Evolutionary conservation across 1,140 invertebrate genomes (phyloP), one percentile per base, ranked within the genome.

Genomic region (Onthophagus taurus): DNA sequence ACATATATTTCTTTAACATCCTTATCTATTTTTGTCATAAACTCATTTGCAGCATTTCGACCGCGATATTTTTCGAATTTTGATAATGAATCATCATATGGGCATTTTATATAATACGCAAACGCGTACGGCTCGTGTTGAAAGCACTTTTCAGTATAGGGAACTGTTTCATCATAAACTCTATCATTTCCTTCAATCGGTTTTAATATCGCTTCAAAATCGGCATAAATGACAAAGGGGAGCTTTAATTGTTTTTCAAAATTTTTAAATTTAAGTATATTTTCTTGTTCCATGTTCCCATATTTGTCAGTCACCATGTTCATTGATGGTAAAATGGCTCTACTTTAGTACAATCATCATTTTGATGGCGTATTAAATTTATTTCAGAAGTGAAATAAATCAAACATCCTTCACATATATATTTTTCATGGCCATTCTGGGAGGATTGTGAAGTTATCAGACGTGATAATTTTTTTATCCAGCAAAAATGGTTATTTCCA

Each of bases 391-490:
- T 34, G 48, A 62, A 65, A 48, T 59, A 51, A 41, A 50, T 35
- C 24, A 64, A 55, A 54, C 62, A 65, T 17, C 53, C 49, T 53
- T 64, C 55, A 51, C 60, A 53, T 58, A 39, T n/a, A 18, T 24
- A 26, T 12, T 8, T 16, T 26, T 11, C 7, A 2, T 21, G 4
- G 1, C 13, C 9, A 26, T 21, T 13, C 9, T 16, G 2, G 16
- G 12, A 24, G 8, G 26, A 3, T 24, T 39, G 21, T 9, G 1
- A 2, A 11, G 19, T 16, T n/a, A 23, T 14, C 16, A 39, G 17
- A 24, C 13, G 23, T 14, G 37, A 23, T 1, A 39, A 20, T 12
- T 26, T 26, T 24, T 26, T 23, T 12, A 26, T 39, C 20, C 19
- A 24, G 4, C 9, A 17, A 17, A 39, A 26, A 14, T 39, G 37